Evolutionary conservation across 2,113 vertebrate genomes (phyloP), one percentile per base, ranked within the genome.

Genomic region (Chionis minor): DNA sequence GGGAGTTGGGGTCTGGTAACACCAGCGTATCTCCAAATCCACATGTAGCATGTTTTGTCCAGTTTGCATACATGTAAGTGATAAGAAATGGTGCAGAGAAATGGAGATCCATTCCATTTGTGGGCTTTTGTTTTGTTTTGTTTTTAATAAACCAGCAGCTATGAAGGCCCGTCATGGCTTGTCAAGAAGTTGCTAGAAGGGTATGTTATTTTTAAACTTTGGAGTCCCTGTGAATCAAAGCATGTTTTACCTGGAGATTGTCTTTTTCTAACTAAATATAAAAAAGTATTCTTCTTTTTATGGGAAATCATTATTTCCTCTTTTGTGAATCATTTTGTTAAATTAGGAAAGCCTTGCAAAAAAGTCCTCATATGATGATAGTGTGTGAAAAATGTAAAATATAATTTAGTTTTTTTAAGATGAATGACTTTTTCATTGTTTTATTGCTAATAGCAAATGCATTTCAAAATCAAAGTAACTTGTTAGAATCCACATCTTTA

Each of bases 401-500:
- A 84, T 66, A 81, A 69, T 93, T 84, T 33, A 94, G 22, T 10
- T 12, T 95, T 91, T 75, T 59, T 28, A 67, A 78, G 33, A n/a
- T 92, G 42, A 95, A 91, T 97, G 21, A 85, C 58, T 95, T 88
- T 81, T 81, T 94, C 51, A 80, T 91, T 93, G 78, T 83, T 97
- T 94, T 96, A 90, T 82, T 96, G 77, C 65, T 87, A 88, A 86
- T 85, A 90, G 85, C 81, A 94, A 95, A 96, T 92, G 92, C 82
- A 92, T 95, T 97, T 96, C 71, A 90, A 89, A 97, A 87, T 81
- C 90, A 78, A 82, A 92, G 81, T 97, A 95, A 95, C 54, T 69
- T 94, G n/a, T 73, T 95, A 95, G 93, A 96, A 91, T 94, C 88
- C 95, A 96, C 83, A 81, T 95, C 72, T 96, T 97, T 96, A 89